Evolutionary conservation across 23 tunicate species (phyloP).

Genomic region (Ascidia mentula): DNA sequence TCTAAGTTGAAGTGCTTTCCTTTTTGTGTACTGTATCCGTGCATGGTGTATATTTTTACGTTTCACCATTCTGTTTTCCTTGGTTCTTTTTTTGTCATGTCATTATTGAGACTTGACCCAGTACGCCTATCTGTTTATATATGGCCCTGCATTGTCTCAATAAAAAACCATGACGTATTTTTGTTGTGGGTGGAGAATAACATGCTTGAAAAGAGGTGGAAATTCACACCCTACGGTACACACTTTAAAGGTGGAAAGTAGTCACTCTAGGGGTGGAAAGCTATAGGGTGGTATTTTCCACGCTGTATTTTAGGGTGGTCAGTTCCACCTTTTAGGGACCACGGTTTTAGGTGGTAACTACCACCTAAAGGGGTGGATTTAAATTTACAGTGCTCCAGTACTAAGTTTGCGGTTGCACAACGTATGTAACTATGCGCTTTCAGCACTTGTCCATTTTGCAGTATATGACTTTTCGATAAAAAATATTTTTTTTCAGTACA

Average conservation of each 20-base stretch:
- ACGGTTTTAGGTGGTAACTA: constrained; percentile 10
- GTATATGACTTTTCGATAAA: no score
- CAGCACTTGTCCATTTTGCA: no score
- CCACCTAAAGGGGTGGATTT: constrained; percentile 6
- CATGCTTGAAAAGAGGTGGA: constrained; percentile 7
- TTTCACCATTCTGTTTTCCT: constrained; percentile 1
- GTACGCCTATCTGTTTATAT: constrained; percentile 2
- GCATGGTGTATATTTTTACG: neutral
- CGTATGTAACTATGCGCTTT: no score
- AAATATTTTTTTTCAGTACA: no score
- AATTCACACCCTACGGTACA: constrained; percentile 13
- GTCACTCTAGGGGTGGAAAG: constrained; percentile 4
- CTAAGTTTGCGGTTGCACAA: no score
- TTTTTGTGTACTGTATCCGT: neutral
- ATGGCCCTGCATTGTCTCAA: constrained; percentile 1
- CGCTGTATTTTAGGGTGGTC: constrained; percentile 12
- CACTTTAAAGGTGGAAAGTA: constrained; percentile 10
- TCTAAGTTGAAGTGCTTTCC: constrained; percentile 10
- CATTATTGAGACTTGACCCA: constrained; percentile 10
- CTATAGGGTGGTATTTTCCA: constrained; percentile 3
- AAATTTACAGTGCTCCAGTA: constrained; percentile 6
- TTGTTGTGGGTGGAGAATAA: constrained; percentile 12
- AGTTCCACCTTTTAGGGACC: constrained; percentile 8
- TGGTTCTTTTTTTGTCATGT: neutral
- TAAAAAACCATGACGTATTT: neutral